These are phyloP conservation scores for Ptyas mucosa DNA, from an alignment of 2,113 vertebrate species.

Conservation along the genomic window DNA sequence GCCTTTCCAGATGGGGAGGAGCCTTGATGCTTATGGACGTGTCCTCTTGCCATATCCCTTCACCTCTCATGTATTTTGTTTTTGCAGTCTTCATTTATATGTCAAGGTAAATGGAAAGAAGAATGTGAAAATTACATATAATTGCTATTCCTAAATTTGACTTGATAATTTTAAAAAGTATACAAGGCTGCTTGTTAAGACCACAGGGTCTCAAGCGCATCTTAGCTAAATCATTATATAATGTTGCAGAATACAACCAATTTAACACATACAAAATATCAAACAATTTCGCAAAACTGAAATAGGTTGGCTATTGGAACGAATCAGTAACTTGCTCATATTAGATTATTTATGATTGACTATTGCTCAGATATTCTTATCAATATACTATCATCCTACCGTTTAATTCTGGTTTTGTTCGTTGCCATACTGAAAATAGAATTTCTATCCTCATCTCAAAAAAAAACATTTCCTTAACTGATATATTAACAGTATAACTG, in stretches of 20 bases:
- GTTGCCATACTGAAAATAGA: background rate
- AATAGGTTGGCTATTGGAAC: background rate
- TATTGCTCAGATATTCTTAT: background rate
- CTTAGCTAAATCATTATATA: background rate
- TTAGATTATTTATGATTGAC: background rate
- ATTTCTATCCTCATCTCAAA: background rate
- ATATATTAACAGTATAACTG: background rate
- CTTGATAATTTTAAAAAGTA: background rate
- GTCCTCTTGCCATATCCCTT: background rate
- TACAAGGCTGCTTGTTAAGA: background rate
- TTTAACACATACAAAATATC: background rate
- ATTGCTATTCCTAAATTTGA: background rate
- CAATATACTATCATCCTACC: background rate
- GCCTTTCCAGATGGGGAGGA: background rate
- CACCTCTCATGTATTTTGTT: background rate
- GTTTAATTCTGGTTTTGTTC: background rate
- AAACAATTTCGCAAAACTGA: background rate
- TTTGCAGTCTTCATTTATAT: background rate
- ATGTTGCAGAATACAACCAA: background rate
- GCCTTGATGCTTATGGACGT: background rate
- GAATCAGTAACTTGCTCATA: background rate
- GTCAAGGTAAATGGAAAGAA: background rate
- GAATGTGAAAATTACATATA: background rate
- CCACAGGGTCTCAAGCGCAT: background rate
- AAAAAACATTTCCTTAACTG: background rate